Percentiles rank a stretch among this genome's conserved stretches.
These are phyloP conservation scores for Thereuonema tuberculata DNA, from an alignment of 1,140 invertebrate genomes.

Conservation along the genomic window DNA sequence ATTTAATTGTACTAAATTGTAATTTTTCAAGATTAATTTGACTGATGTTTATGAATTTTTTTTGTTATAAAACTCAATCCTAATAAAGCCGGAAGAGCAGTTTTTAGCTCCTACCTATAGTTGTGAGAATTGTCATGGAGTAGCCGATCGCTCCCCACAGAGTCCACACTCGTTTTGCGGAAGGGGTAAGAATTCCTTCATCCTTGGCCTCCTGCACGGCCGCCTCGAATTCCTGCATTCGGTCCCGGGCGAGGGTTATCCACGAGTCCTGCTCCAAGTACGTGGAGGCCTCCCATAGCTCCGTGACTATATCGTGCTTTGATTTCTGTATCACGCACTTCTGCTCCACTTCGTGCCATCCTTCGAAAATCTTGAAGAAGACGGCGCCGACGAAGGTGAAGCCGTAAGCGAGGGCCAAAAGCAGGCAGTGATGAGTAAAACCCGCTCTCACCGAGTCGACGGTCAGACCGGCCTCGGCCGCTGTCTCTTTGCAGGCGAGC, in stretches of 20 bases:
- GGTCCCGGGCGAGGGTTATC: slow-evolving; percentile 63
- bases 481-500: too few relatives aligned
- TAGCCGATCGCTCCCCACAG: slow-evolving; percentile 86
- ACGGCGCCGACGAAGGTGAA: slow-evolving; percentile 14
- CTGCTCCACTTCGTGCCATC: slow-evolving; percentile 13
- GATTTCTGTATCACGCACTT: slow-evolving; percentile 75
- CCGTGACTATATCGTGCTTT: slow-evolving; percentile 67
- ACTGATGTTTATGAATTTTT: too few relatives aligned
- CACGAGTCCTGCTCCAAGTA: slow-evolving; percentile 64
- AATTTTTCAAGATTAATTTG: too few relatives aligned
- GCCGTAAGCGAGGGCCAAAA: neutral
- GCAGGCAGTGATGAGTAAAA: neutral
- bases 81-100: too few relatives aligned
- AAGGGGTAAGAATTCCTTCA: slow-evolving; percentile 60
- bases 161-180: slow-evolving; percentile 72
- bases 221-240: slow-evolving; percentile 69
- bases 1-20: too few relatives aligned
- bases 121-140: slow-evolving; percentile 79
- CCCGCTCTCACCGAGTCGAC: too few relatives aligned
- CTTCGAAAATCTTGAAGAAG: slow-evolving; percentile 13
- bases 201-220: slow-evolving; percentile 61
- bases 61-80: too few relatives aligned
- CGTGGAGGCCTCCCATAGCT: slow-evolving; percentile 42
- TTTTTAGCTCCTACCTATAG: slow-evolving; percentile 69
- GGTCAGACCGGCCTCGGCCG: too few relatives aligned